phyloP scores from a whole-genome alignment of 2,797 vertebrate genomes.

The Phoxinus dragarum region DNA sequence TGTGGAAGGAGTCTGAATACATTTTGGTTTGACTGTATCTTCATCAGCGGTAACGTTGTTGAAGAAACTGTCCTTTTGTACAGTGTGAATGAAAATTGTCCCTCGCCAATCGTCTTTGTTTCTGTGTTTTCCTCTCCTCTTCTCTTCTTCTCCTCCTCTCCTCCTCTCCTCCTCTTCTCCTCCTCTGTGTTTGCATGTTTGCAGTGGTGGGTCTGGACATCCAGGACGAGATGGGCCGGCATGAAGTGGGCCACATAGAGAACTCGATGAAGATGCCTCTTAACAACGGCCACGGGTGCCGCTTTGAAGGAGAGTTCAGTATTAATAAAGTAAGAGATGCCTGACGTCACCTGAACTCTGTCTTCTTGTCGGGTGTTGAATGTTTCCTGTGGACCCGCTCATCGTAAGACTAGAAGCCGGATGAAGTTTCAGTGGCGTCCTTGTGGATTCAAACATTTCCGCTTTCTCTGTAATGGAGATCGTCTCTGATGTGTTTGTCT shows the following conservation, averaged over 20 bases:
- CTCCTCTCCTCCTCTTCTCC: slow-evolving; percentile 15
- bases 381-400: slow-evolving; percentile 10
- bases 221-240: slow-evolving; percentile 99
- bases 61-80: not conserved
- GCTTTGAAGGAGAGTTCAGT: slow-evolving; percentile 96
- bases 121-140: not conserved
- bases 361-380: not conserved
- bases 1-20: no score
- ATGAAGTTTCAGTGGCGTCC: not conserved
- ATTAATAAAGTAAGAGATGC: slow-evolving; percentile 91
- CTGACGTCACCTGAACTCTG: not conserved
- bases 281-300: slow-evolving; percentile 89
- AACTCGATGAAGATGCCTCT: slow-evolving; percentile 97
- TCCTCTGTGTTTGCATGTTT: not conserved
- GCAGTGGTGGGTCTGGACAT: slow-evolving; percentile 97
- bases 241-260: slow-evolving; percentile 97
- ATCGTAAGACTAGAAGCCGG: not conserved
- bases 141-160: slow-evolving; percentile 1
- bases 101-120: not conserved
- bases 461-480: not conserved
- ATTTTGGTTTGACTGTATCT: not conserved
- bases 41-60: not conserved
- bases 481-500: not conserved
- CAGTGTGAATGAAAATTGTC: not conserved
- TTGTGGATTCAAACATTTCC: not conserved